These are phyloP conservation scores for Charanyca ferruginea DNA, from an alignment of 2,888 invertebrate species.

Conservation along the genomic window DNA sequence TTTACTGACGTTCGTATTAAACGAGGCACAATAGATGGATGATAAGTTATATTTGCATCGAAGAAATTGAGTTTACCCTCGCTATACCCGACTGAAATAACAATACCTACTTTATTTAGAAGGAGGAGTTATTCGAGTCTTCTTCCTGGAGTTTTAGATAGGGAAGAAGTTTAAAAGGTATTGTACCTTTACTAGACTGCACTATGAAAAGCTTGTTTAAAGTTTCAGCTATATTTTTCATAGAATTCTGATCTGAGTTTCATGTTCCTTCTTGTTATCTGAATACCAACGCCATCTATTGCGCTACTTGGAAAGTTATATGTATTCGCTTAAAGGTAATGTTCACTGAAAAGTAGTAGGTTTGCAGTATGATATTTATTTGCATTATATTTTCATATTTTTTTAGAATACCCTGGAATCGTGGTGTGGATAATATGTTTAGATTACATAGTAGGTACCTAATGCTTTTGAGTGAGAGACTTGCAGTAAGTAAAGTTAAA, in stretches of 20 bases:
- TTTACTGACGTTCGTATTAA: constrained; percentile 57
- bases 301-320: constrained; percentile 26
- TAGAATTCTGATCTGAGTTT: constrained; percentile 16
- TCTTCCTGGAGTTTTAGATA: constrained; percentile 17
- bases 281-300: constrained; percentile 64
- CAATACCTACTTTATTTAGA: constrained; percentile 11
- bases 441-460: neutral
- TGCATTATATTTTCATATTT: neutral
- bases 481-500: neutral
- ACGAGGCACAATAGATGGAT: constrained; percentile 30
- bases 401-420: neutral
- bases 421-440: neutral
- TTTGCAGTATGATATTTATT: neutral
- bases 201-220: constrained; percentile 1
- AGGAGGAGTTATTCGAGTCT: constrained; percentile 12
- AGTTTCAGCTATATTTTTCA: constrained; percentile 20
- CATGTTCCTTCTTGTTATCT: constrained; percentile 20
- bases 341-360: constrained; percentile 2
- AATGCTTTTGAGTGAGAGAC: neutral
- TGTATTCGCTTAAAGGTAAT: constrained; percentile 2
- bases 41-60: constrained; percentile 43
- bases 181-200: neutral
- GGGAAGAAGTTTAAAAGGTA: neutral
- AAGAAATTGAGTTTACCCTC: constrained; percentile 19
- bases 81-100: constrained; percentile 33